These are phyloP conservation scores for Oreochromis spilurus DNA, from an alignment of 2,113 vertebrate genomes.

Conservation along the genomic window DNA sequence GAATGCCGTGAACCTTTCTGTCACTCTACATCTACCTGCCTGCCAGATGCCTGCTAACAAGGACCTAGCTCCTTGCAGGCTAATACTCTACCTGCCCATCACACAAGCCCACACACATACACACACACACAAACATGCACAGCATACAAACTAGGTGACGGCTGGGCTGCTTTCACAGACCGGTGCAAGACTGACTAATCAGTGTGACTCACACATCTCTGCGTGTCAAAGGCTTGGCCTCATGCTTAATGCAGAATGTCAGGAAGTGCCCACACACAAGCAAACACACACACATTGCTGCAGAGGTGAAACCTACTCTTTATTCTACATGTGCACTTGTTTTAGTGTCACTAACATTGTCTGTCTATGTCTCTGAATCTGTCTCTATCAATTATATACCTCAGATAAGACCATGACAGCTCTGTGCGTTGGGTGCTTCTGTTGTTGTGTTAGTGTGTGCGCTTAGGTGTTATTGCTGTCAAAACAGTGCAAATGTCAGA, in stretches of 20 bases:
- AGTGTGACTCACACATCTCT: slow-evolving; percentile 55
- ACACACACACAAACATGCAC: slow-evolving; percentile 10
- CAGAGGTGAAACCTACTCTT: slow-evolving; percentile 2
- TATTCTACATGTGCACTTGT: background rate
- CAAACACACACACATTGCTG: background rate
- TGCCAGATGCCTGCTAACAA: slow-evolving; percentile 59
- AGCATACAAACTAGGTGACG: slow-evolving; percentile 31
- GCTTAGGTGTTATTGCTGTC: slow-evolving; percentile 5
- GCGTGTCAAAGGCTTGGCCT: slow-evolving; percentile 17
- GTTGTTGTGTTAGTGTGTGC: slow-evolving; percentile 1
- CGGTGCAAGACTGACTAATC: slow-evolving; percentile 50
- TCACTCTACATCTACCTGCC: slow-evolving; percentile 49
- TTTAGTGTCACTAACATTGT: slow-evolving; percentile 14
- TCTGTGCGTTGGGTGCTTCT: background rate
- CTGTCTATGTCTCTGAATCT: slow-evolving; percentile 21
- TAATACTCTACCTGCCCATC: slow-evolving; percentile 51
- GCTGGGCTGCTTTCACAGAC: slow-evolving; percentile 22
- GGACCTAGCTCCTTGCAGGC: slow-evolving; percentile 37
- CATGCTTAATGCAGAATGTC: slow-evolving; percentile 46
- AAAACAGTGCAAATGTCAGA: slow-evolving; percentile 23
- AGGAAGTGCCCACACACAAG: slow-evolving; percentile 10
- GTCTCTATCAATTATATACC: slow-evolving; percentile 37
- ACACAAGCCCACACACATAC: slow-evolving; percentile 20
- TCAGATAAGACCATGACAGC: slow-evolving; percentile 22
- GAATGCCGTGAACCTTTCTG: slow-evolving; percentile 30